A percentile compares a stretch with the other conserved stretches of the same genome.
Evolutionary conservation across 1,140 invertebrate species (phyloP).

Genomic region (Pomacea maculata): DNA sequence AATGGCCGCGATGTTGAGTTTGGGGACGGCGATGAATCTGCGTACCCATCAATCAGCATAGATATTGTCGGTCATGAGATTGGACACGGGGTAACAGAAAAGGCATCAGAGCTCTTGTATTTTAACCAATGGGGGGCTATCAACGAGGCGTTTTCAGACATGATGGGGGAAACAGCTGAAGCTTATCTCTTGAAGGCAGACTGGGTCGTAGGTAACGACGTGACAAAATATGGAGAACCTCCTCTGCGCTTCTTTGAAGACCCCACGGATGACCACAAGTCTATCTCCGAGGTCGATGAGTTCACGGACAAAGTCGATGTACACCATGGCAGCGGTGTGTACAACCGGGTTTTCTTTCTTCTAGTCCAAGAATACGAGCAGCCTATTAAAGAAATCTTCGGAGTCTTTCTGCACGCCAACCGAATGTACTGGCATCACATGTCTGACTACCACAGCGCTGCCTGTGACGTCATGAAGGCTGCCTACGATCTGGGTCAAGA

Average conservation of each 20-base stretch:
- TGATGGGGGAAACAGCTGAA: slow-evolving; percentile 41
- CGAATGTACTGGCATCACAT: slow-evolving; percentile 41
- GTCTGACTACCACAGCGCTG: slow-evolving; percentile 29
- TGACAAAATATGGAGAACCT: slow-evolving; percentile 13
- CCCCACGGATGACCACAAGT: slow-evolving; percentile 33
- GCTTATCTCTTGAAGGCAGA: slow-evolving; percentile 20
- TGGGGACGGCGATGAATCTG: slow-evolving; percentile 34
- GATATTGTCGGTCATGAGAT: slow-evolving; percentile 48
- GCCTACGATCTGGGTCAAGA: slow-evolving; percentile 40
- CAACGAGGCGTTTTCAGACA: slow-evolving; percentile 52
- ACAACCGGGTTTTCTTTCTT: slow-evolving; percentile 36
- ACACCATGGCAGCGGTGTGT: slow-evolving; percentile 41
- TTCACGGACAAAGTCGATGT: slow-evolving; percentile 30
- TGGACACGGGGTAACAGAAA: slow-evolving; percentile 44
- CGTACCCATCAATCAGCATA: slow-evolving; percentile 36
- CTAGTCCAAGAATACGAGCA: slow-evolving; percentile 25
- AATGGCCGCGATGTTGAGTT: slow-evolving; percentile 33
- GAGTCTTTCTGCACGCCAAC: slow-evolving; percentile 43
- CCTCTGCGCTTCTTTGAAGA: slow-evolving; percentile 29
- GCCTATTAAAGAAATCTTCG: slow-evolving; percentile 27
- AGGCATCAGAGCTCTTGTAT: slow-evolving; percentile 41
- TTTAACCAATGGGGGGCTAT: slow-evolving; percentile 39
- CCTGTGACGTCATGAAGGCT: slow-evolving; percentile 45
- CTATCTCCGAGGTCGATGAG: slow-evolving; percentile 33
- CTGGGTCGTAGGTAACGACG: slow-evolving; percentile 25